These are phyloP conservation scores for Amblyteles armatorius DNA, from an alignment of 2,888 invertebrate genomes.

Conservation along the genomic window DNA sequence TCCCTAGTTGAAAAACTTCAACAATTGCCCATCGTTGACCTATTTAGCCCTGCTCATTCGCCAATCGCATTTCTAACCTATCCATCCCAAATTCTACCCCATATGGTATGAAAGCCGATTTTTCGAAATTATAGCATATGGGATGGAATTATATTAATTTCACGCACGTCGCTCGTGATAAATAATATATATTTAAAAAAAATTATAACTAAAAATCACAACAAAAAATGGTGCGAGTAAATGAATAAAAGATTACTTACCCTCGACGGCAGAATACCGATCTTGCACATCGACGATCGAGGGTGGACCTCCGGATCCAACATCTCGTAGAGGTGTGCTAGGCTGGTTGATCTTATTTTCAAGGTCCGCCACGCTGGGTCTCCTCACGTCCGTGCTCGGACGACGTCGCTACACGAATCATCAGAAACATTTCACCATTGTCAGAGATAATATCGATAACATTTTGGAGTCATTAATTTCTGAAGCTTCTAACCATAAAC, in stretches of 20 bases:
- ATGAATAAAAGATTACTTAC: conserved; percentile 85
- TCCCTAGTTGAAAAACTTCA: too few species aligned
- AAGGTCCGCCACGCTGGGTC: conserved; percentile 95
- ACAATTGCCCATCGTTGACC: too few species aligned
- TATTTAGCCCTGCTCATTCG: too few species aligned
- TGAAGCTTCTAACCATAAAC: conserved; percentile 16
- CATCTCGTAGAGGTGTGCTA: conserved; percentile 93
- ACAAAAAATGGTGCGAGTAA: conserved; percentile 8
- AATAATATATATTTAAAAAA: not conserved
- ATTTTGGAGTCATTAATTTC: not conserved
- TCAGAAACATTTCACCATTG: conserved; percentile 20
- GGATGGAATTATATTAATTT: too few species aligned
- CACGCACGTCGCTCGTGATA: too few species aligned
- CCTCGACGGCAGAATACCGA: conserved; percentile 98
- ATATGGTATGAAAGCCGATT: too few species aligned
- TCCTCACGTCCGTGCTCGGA: conserved; percentile 95
- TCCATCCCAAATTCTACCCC: too few species aligned
- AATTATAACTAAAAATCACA: conserved; percentile 12
- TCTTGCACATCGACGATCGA: conserved; percentile 96
- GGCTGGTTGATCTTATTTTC: conserved; percentile 96
- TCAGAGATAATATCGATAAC: conserved; percentile 28
- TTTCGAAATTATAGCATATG: too few species aligned
- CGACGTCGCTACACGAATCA: conserved; percentile 88
- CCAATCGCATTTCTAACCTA: too few species aligned
- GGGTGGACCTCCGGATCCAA: conserved; percentile 94